Conservation (phyloP, 1,140 invertebrate species). For the Oscheius sp. region DNA sequence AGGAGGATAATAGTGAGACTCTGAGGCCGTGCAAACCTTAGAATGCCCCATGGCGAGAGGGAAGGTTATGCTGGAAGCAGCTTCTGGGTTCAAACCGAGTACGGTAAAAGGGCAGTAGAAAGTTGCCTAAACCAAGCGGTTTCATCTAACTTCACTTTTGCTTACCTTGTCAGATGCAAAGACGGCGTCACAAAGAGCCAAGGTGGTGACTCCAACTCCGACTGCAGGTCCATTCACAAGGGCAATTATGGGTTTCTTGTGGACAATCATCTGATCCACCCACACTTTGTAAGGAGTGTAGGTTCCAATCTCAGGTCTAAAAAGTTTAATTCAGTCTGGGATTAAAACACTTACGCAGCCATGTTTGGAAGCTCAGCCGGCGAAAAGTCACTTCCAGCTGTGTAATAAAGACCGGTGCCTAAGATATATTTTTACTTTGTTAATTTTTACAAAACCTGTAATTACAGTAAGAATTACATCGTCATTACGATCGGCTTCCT, state of each 20-base stretch:
- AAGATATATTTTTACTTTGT: background rate
- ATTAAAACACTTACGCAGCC: background rate
- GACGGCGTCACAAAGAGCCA: slow-evolving; percentile 23
- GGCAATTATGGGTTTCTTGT: slow-evolving; percentile 26
- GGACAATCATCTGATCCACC: slow-evolving; percentile 17
- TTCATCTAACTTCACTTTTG: too few relatives aligned
- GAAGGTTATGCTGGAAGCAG: slow-evolving; percentile 14
- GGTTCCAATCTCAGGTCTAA: background rate
- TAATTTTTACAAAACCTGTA: background rate
- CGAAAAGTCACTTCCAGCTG: slow-evolving; percentile 18
- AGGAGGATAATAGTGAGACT: too few relatives aligned
- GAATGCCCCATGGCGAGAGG: slow-evolving; percentile 1
- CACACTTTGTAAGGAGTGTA: slow-evolving; percentile 23
- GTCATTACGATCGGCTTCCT: slow-evolving; percentile 14
- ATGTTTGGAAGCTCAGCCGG: slow-evolving; percentile 13
- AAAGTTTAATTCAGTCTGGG: background rate
- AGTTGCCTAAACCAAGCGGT: slow-evolving; percentile 8
- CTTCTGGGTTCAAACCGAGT: slow-evolving; percentile 27
- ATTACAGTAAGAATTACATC: slow-evolving; percentile 11
- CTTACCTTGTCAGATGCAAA: slow-evolving; percentile 21
- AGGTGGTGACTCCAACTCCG: slow-evolving; percentile 17
- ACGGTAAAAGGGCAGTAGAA: slow-evolving; percentile 17
- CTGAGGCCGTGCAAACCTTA: too few relatives aligned
- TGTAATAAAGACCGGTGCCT: slow-evolving; percentile 17
- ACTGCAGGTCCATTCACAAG: slow-evolving; percentile 26